These are phyloP conservation scores for Diadophis punctatus DNA, from an alignment of 2,113 vertebrate species.

Conservation along the genomic window DNA sequence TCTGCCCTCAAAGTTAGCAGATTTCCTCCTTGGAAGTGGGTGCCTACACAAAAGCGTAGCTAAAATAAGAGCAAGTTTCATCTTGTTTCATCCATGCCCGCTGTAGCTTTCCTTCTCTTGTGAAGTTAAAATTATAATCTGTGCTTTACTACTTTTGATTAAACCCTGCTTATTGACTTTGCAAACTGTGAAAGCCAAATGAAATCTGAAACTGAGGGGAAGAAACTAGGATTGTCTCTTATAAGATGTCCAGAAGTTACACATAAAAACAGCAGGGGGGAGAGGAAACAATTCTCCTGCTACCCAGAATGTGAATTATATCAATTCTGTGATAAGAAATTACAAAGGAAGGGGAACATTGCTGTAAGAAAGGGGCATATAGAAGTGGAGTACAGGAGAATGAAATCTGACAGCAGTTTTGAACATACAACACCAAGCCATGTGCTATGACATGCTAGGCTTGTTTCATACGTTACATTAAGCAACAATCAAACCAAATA, in stretches of 20 bases:
- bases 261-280: neutral
- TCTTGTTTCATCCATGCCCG: conserved; percentile 8
- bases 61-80: conserved; percentile 16
- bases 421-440: neutral
- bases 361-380: neutral
- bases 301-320: neutral
- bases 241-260: neutral
- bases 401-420: neutral
- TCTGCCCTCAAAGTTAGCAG: conserved; percentile 60
- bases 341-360: neutral
- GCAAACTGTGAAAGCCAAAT: neutral
- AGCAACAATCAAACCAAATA: neutral
- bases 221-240: neutral
- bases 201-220: neutral
- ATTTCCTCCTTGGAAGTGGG: conserved; percentile 52
- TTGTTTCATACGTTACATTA: neutral
- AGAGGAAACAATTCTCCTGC: neutral
- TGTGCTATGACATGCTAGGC: neutral
- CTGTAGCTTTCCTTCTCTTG: neutral
- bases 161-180: conserved; percentile 4
- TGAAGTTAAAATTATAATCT: neutral
- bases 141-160: conserved; percentile 13
- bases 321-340: neutral
- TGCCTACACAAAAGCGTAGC: conserved; percentile 57
- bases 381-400: neutral